A percentile compares a stretch with the other conserved stretches of the same genome.
Evolutionary conservation across 2,113 vertebrate species (phyloP).

Genomic region (Aviceda subcristata): DNA sequence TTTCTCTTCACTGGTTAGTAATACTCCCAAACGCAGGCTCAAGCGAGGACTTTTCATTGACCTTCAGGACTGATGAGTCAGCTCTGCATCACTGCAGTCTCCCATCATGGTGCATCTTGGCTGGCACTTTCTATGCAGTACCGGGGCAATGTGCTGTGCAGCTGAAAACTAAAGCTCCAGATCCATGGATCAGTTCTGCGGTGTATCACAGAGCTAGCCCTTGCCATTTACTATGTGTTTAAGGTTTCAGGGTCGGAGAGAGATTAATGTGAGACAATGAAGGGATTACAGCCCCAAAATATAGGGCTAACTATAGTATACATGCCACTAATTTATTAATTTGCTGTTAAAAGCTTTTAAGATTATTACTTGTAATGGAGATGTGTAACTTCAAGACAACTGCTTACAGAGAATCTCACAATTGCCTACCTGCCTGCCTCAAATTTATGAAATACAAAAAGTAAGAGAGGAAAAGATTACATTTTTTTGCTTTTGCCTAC

Average conservation of each 20-base stretch:
- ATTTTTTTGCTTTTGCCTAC: background rate
- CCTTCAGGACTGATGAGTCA: conserved; percentile 41
- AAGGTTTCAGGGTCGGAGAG: background rate
- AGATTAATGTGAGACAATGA: background rate
- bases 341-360: background rate
- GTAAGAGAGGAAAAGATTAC: background rate
- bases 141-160: background rate
- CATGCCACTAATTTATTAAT: background rate
- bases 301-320: rapidly evolving
- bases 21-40: background rate
- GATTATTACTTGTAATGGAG: background rate
- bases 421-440: background rate
- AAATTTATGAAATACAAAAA: background rate
- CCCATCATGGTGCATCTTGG: rapidly evolving
- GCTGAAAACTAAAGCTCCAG: background rate
- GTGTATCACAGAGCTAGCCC: background rate
- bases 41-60: background rate
- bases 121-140: background rate
- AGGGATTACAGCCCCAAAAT: background rate
- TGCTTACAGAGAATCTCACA: background rate
- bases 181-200: background rate
- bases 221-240: background rate
- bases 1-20: background rate
- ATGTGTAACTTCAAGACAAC: background rate
- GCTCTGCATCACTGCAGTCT: conserved; percentile 37